Base-by-base conservation (phyloP, 2,113 vertebrate species). In the Rana temporaria region DNA sequence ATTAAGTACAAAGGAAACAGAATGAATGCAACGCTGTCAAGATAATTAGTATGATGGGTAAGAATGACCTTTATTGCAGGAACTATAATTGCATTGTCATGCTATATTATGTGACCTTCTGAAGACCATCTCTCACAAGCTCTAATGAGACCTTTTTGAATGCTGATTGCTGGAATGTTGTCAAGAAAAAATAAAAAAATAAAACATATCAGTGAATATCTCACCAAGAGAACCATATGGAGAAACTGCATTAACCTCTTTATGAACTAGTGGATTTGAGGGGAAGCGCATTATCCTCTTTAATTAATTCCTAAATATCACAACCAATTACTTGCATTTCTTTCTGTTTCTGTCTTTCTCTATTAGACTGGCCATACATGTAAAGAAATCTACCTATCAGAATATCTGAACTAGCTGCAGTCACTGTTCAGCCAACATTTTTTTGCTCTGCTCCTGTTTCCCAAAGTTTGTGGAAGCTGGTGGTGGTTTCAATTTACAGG, bases 71-170 rank as follows among this genome's bases (percentile, higher is more conserved):
- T 90, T 90, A 82, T 78, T 82, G 87, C 75, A 79, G 75, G 67
- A 81, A 87, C 12, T 82, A 84, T 85, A 88, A 90, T 90, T 87
- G 82, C 77, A 78, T 85, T 86, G 85, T 89, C 87, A 66, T 86
- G 86, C 87, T 77, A 84, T 84, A 17, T 87, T 86, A 72, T 88
- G 78, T 90, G 89, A 91, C 87, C 86, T 87, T 87, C 86, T 84
- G 73, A 26, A 57, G 85, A 75, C 64, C 85, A 84, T 85, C 86
- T 81, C 84, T 87, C 84, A 79, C 0, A 79, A 24, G 70, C 48
- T 12, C 81, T 90, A 88, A 88, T 81, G 84, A 89, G 89, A 65
- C n/a, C 42, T 78, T 77, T 1, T 0, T 80, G 68, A 56, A 56
- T 84, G 32, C 85, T 85, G 86, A 83, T 78, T 77, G 57, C 65